These are phyloP conservation scores for Theretra japonica DNA, from an alignment of 2,888 invertebrate species.

Conservation along the genomic window DNA sequence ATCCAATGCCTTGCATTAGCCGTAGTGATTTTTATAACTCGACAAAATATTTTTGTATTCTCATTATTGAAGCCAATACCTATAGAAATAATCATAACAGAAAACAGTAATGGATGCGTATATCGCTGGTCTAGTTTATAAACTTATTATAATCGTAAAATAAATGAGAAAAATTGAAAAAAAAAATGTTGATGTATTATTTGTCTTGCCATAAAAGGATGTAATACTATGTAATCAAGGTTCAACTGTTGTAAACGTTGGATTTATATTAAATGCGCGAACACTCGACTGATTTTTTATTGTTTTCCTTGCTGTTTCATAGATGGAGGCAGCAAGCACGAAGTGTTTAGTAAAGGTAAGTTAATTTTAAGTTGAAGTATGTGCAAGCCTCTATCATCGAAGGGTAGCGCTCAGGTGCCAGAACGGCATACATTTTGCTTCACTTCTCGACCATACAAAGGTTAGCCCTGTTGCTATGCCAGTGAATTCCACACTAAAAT, in stretches of 20 bases:
- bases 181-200: conserved; percentile 5
- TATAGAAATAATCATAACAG: conserved; percentile 65
- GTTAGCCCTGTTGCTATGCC: too few relatives aligned
- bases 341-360: too few relatives aligned
- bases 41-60: conserved; percentile 3
- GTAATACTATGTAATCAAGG: conserved; percentile 9
- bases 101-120: not conserved
- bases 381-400: too few relatives aligned
- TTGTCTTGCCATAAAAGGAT: conserved; percentile 21
- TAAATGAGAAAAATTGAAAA: not conserved
- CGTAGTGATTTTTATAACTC: conserved; percentile 1
- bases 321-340: too few relatives aligned
- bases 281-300: not conserved
- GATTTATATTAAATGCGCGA: conserved; percentile 6
- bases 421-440: too few relatives aligned
- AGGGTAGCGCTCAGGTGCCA: too few relatives aligned
- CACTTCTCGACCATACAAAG: too few relatives aligned
- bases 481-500: too few relatives aligned
- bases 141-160: conserved; percentile 8
- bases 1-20: not conserved
- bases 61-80: conserved; percentile 63
- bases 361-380: too few relatives aligned
- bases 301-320: too few relatives aligned
- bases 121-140: conserved; percentile 8
- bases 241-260: conserved; percentile 15